Percentiles rank a stretch among this genome's conserved stretches.
Evolutionary conservation across 2,797 vertebrate species (phyloP).

Genomic region (Coracias cyanogaster): DNA sequence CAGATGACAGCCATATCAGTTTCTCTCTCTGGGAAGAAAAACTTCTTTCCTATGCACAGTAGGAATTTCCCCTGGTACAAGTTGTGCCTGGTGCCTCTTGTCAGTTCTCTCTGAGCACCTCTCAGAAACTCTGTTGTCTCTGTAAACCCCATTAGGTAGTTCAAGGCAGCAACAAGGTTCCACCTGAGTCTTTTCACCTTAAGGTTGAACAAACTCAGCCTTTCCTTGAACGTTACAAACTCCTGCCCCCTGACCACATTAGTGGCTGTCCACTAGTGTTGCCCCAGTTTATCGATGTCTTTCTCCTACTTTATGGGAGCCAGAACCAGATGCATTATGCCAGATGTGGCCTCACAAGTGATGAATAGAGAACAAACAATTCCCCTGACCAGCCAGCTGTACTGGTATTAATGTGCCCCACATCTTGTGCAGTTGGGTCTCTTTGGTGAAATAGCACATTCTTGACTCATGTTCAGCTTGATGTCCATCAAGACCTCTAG

Average conservation of each 20-base stretch:
- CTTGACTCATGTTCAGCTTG: background rate
- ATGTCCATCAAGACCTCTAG: background rate
- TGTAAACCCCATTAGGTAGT: background rate
- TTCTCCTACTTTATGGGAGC: background rate
- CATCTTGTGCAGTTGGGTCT: background rate
- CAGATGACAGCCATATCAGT: no score
- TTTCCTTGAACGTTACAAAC: background rate
- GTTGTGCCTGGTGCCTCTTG: background rate
- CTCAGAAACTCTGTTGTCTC: background rate
- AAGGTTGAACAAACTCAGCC: background rate
- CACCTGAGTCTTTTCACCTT: background rate
- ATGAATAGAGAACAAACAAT: background rate
- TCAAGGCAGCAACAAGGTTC: background rate
- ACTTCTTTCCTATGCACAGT: background rate
- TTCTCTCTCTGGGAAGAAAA: background rate
- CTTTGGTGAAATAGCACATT: background rate
- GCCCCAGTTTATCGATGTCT: background rate
- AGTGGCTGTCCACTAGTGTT: background rate
- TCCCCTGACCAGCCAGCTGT: background rate
- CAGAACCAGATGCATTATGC: background rate
- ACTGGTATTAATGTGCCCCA: accelerated
- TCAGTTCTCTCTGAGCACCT: background rate
- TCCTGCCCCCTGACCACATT: accelerated
- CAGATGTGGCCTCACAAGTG: background rate
- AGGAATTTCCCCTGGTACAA: background rate